phyloP scores from a whole-genome alignment of 2,888 invertebrate species.

The Drosophila rellima region DNA sequence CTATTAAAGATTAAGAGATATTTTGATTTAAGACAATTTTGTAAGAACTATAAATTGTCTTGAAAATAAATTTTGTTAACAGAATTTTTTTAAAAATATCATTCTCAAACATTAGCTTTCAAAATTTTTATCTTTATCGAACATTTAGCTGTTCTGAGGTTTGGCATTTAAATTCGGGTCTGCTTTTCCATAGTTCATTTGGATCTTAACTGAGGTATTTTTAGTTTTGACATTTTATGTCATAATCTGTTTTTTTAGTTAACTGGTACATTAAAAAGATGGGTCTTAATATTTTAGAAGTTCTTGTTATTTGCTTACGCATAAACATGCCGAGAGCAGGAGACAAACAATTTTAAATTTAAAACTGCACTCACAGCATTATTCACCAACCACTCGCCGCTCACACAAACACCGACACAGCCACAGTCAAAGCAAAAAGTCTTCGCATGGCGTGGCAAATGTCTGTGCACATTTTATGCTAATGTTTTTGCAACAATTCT shows the following conservation, averaged over 20 bases:
- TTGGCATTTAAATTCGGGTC: too few species aligned
- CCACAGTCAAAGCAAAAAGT: constrained; percentile 39
- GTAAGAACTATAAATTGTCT: not conserved
- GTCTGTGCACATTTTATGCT: constrained; percentile 59
- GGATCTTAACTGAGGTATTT: too few species aligned
- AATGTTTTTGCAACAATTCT: constrained; percentile 60
- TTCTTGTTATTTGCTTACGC: constrained; percentile 3
- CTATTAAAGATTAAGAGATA: not conserved
- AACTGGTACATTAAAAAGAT: not conserved
- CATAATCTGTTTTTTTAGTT: not conserved
- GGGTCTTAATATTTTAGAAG: not conserved
- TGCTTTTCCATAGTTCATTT: too few species aligned
- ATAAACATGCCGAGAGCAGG: constrained; percentile 25
- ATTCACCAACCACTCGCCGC: constrained; percentile 35
- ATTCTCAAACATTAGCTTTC: too few species aligned
- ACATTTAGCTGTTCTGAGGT: too few species aligned
- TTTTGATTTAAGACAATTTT: not conserved
- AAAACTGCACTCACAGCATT: constrained; percentile 51
- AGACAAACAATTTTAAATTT: constrained; percentile 52
- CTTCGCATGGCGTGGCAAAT: constrained; percentile 41
- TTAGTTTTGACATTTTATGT: not conserved
- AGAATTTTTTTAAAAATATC: not conserved
- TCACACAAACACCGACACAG: constrained; percentile 4
- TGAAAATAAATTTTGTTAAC: not conserved
- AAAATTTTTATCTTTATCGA: too few species aligned